Conservation (phyloP, 2,888 invertebrate species). For the Lottia scabra region DNA sequence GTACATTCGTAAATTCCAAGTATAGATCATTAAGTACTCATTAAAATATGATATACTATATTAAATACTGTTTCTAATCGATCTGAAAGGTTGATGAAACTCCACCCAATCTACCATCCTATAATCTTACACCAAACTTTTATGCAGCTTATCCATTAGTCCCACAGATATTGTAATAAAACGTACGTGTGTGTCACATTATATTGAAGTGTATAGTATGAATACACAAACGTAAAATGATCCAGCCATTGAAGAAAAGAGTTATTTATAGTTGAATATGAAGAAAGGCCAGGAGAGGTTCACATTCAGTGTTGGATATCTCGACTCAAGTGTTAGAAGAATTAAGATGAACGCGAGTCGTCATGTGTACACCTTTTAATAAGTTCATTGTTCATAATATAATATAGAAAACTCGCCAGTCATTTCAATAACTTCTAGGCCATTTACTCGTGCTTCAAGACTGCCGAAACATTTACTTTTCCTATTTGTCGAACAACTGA, state of each 20-base stretch:
- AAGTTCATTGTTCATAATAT: not conserved
- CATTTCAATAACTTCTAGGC: constrained; percentile 2
- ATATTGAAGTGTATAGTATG: constrained; percentile 6
- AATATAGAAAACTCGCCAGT: not conserved
- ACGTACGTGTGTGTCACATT: not conserved
- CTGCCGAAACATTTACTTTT: constrained; percentile 18
- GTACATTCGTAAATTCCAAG: not conserved
- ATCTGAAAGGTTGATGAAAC: not conserved
- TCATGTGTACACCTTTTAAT: too few species aligned
- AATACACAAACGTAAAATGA: constrained; percentile 21
- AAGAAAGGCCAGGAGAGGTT: not conserved
- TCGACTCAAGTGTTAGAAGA: too few species aligned
- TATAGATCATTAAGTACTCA: not conserved
- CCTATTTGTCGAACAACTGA: constrained; percentile 18
- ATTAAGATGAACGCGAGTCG: too few species aligned
- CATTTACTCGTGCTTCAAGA: constrained; percentile 17
- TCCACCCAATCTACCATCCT: not conserved
- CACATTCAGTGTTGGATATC: too few species aligned
- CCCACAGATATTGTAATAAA: not conserved
- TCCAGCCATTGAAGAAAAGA: constrained; percentile 20
- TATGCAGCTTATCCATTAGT: not conserved
- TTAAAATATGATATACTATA: not conserved
- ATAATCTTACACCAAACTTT: not conserved
- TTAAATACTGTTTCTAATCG: not conserved
- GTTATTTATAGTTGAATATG: constrained; percentile 16